A percentile compares a stretch with the other conserved stretches of the same genome.
phyloP scores from a whole-genome alignment of 2,113 vertebrate genomes.

The Halichoerus grypus region DNA sequence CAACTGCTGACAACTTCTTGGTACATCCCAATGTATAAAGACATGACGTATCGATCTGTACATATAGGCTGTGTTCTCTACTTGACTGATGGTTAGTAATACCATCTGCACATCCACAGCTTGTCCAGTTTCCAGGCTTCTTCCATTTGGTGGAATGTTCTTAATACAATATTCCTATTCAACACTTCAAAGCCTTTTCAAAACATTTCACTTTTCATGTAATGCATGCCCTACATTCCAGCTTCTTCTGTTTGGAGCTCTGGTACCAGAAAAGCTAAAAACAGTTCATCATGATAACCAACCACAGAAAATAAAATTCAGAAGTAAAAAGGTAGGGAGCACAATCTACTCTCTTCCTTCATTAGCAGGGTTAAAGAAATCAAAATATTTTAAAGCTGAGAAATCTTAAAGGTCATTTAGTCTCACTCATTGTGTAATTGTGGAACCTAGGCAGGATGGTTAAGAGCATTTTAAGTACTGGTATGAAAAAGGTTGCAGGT shows the following conservation, averaged over 20 bases:
- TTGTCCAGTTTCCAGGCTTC: constrained; percentile 70
- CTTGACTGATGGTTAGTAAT: constrained; percentile 67
- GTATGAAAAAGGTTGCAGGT: neutral
- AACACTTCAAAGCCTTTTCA: constrained; percentile 82
- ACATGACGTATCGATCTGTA: constrained; percentile 58
- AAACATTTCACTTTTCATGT: constrained; percentile 76
- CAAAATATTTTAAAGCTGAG: constrained; percentile 30
- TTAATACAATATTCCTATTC: constrained; percentile 76
- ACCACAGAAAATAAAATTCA: constrained; percentile 42
- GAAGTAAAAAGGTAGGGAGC: neutral
- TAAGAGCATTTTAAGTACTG: neutral
- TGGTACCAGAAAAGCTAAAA: constrained; percentile 47
- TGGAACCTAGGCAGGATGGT: neutral
- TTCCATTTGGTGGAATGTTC: constrained; percentile 74
- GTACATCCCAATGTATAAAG: constrained; percentile 28
- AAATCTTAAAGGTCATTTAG: neutral
- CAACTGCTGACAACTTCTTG: constrained; percentile 72
- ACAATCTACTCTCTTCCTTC: neutral
- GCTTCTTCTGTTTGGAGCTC: constrained; percentile 34
- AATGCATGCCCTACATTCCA: constrained; percentile 53
- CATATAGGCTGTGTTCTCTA: constrained; percentile 51
- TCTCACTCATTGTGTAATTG: neutral
- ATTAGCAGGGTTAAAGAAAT: neutral
- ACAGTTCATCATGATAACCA: constrained; percentile 17
- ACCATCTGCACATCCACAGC: constrained; percentile 73